A percentile compares a stretch with the other conserved stretches of the same genome.
These are phyloP conservation scores for Crotalus helleri DNA, from an alignment of 2,113 vertebrate genomes.

Conservation along the genomic window DNA sequence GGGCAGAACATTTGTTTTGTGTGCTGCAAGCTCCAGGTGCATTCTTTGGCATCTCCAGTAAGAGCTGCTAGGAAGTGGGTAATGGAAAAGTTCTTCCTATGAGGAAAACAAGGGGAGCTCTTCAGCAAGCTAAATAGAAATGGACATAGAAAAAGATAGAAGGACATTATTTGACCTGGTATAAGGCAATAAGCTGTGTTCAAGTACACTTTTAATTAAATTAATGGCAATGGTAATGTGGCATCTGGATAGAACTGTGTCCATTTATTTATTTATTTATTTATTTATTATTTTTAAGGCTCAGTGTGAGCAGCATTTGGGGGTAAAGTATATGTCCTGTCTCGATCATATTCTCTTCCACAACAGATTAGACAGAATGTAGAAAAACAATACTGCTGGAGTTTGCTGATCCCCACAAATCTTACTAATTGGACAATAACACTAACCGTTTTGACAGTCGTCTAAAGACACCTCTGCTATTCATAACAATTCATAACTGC, in stretches of 20 bases:
- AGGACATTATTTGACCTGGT: neutral
- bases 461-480: neutral
- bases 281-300: neutral
- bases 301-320: neutral
- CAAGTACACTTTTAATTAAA: neutral
- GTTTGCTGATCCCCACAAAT: neutral
- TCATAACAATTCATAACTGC: neutral
- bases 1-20: neutral
- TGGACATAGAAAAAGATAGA: neutral
- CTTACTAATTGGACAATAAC: neutral
- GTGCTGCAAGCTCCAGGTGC: neutral
- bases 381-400: neutral
- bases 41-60: neutral
- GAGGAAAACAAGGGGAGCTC: neutral
- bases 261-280: too few species aligned
- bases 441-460: neutral
- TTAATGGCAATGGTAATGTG: neutral
- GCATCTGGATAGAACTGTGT: neutral
- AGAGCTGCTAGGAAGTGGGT: neutral
- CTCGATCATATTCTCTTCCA: neutral
- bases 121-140: neutral
- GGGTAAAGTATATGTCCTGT: neutral
- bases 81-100: neutral
- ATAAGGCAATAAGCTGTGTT: neutral
- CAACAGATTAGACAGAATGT: neutral